Evolutionary conservation across 2,797 vertebrate genomes (phyloP).

Genomic region (Rhinichthys osculus): DNA sequence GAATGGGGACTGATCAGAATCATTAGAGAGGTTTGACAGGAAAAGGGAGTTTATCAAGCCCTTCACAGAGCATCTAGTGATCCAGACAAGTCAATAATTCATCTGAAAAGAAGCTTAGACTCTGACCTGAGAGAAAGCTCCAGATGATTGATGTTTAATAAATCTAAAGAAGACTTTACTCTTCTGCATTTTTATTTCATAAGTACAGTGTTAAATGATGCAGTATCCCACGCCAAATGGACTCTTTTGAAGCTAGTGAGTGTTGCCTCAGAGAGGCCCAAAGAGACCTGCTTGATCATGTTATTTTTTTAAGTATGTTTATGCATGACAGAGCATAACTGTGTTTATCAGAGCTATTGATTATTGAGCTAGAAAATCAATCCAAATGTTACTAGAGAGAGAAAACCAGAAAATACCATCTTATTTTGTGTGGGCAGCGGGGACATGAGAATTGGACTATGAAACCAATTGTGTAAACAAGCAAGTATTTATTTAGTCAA

Average conservation of each 20-base stretch:
- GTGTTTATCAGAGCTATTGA: not conserved
- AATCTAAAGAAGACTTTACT: conserved; percentile 1
- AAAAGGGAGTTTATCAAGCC: not conserved
- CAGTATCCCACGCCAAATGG: not conserved
- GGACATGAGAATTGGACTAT: not conserved
- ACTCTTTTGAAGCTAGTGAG: not conserved
- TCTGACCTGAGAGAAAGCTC: conserved; percentile 5
- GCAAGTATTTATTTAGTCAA: not conserved
- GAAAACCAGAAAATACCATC: not conserved
- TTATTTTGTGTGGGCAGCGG: not conserved
- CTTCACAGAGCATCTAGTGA: not conserved
- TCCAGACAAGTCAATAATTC: conserved; percentile 16
- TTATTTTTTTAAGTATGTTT: not conserved
- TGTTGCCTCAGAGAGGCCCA: not conserved
- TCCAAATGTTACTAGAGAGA: not conserved
- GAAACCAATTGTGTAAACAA: not conserved
- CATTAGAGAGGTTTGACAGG: not conserved
- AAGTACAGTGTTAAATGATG: not conserved
- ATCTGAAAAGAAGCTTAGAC: conserved; percentile 4
- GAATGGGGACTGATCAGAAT: not conserved
- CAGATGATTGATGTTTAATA: conserved; percentile 3
- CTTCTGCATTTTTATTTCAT: not conserved
- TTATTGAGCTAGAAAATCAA: not conserved
- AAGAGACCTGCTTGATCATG: not conserved
- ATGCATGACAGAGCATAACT: not conserved